Percentiles rank a stretch among this genome's conserved stretches.
These are phyloP conservation scores for Propithecus perrieri DNA, from an alignment of 2,797 vertebrate genomes.

Conservation along the genomic window DNA sequence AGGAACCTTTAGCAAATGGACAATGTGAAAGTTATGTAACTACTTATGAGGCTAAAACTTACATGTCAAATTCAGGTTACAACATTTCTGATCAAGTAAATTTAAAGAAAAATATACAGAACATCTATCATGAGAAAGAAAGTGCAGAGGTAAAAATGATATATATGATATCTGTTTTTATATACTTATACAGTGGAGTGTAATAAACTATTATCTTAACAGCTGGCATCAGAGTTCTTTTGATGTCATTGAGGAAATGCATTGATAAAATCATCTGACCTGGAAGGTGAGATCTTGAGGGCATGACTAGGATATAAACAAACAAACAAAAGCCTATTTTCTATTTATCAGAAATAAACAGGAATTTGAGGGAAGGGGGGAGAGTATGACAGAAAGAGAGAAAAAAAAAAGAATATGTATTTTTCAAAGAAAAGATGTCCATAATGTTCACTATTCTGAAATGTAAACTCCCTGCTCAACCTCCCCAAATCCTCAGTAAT, in stretches of 20 bases:
- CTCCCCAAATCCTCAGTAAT: background rate
- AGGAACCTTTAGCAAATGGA: background rate
- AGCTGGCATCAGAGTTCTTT: background rate
- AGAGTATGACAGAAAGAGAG: background rate
- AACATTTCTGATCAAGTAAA: background rate
- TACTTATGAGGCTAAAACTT: background rate
- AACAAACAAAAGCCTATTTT: background rate
- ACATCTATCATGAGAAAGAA: background rate
- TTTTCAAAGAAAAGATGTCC: conserved; percentile 33
- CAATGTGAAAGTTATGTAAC: background rate
- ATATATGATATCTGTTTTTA: background rate
- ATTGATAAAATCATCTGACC: background rate
- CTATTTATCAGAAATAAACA: background rate
- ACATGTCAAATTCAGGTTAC: background rate
- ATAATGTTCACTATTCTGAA: background rate
- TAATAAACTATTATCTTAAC: background rate
- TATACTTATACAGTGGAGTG: background rate
- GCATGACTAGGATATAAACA: background rate
- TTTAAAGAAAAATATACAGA: background rate
- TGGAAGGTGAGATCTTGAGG: background rate
- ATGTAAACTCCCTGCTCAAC: background rate
- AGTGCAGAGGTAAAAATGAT: background rate
- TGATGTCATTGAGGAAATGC: background rate
- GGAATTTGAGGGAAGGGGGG: background rate
- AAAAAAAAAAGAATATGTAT: background rate